phyloP scores from a whole-genome alignment of 2,797 vertebrate species.

The Sebastes minor region DNA sequence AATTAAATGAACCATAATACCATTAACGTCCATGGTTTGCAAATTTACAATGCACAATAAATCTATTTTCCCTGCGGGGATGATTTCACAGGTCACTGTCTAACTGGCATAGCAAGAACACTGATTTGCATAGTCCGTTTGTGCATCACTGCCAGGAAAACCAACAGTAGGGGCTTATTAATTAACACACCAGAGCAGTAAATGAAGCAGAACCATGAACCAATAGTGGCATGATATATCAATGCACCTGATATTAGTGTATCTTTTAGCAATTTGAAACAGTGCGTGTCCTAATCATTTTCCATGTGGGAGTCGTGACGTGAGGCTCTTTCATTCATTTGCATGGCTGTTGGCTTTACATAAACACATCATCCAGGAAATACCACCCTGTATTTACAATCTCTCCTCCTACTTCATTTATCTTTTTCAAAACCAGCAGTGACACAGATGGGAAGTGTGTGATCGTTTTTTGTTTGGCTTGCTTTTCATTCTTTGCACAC shows the following conservation, averaged over 20 bases:
- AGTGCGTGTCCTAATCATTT: not conserved
- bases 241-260: not conserved
- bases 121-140: constrained; percentile 43
- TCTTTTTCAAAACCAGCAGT: not conserved
- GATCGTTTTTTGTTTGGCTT: not conserved
- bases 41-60: not conserved
- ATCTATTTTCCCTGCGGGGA: constrained; percentile 1
- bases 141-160: constrained; percentile 1
- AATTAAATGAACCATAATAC: not conserved
- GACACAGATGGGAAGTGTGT: not conserved
- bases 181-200: not conserved
- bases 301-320: not conserved
- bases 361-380: constrained; percentile 56
- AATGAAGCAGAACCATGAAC: not conserved
- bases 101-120: constrained; percentile 8
- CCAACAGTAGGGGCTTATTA: not conserved
- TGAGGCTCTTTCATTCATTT: constrained; percentile 50
- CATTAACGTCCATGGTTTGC: not conserved
- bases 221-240: not conserved
- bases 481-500: not conserved
- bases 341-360: constrained; percentile 52
- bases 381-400: constrained; percentile 23
- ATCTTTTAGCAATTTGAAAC: not conserved
- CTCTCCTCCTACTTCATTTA: not conserved
- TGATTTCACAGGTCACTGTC: constrained; percentile 17